phyloP scores from a whole-genome alignment of 2,797 vertebrate species.

The Hoplostethus mediterraneus region DNA sequence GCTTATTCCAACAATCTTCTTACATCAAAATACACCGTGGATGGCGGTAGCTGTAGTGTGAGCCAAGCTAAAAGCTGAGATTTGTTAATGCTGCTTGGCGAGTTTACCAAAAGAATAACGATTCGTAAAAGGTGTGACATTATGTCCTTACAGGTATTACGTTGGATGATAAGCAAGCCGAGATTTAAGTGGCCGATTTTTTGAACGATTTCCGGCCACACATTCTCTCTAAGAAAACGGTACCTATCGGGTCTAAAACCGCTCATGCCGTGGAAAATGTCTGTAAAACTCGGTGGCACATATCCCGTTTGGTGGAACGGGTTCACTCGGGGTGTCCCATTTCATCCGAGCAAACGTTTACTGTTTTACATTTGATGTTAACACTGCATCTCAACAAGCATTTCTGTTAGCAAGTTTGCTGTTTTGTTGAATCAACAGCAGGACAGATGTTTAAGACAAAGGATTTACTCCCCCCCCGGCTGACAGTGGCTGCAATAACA shows the following conservation, averaged over 20 bases:
- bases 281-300: conserved; percentile 12
- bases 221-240: conserved; percentile 18
- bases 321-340: rapidly evolving
- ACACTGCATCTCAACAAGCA: background rate
- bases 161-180: rapidly evolving
- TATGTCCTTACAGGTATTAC: background rate
- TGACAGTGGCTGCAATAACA: conserved; percentile 42
- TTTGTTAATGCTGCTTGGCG: background rate
- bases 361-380: conserved; percentile 1
- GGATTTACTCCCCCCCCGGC: conserved; percentile 71
- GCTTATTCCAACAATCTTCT: background rate
- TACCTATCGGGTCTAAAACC: conserved; percentile 22
- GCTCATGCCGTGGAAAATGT: conserved; percentile 43
- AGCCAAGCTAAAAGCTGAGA: background rate
- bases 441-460: conserved; percentile 84
- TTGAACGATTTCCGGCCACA: background rate
- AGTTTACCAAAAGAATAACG: background rate
- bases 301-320: background rate
- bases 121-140: background rate
- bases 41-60: background rate
- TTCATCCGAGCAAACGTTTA: background rate
- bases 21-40: background rate
- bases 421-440: conserved; percentile 63
- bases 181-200: background rate
- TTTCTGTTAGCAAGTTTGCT: conserved; percentile 13